These are phyloP conservation scores for Caprella mutica DNA, from an alignment of 2,888 invertebrate genomes.

Conservation along the genomic window DNA sequence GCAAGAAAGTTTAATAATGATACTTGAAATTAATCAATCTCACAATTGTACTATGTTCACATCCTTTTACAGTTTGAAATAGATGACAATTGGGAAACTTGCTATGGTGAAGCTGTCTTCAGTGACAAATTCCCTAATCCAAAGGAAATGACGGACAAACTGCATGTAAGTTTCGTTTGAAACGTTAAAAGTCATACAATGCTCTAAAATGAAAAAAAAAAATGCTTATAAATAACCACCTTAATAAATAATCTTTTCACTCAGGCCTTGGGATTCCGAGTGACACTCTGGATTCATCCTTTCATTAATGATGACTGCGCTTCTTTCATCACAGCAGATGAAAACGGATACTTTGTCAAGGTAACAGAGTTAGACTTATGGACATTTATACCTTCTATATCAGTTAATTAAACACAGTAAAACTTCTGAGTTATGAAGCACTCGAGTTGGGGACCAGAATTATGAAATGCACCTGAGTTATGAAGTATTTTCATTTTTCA, in stretches of 20 bases:
- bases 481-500: too few species aligned
- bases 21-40: background rate
- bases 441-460: too few species aligned
- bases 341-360: constrained; percentile 49
- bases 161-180: constrained; percentile 39
- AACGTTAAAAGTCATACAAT: too few species aligned
- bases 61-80: constrained; percentile 57
- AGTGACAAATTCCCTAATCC: constrained; percentile 60
- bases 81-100: constrained; percentile 76
- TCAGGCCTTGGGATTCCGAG: constrained; percentile 52
- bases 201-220: too few species aligned
- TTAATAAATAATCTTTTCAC: too few species aligned
- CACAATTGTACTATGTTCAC: background rate
- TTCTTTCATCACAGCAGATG: constrained; percentile 27
- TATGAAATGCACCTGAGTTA: too few species aligned
- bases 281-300: constrained; percentile 74
- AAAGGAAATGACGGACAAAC: constrained; percentile 48
- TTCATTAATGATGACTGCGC: constrained; percentile 56
- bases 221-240: too few species aligned
- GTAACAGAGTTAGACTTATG: too few species aligned
- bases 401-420: too few species aligned
- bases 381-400: too few species aligned
- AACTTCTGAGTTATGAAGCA: too few species aligned
- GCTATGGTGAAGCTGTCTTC: constrained; percentile 69
- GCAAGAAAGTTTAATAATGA: background rate